Base-by-base conservation (phyloP, 2,113 vertebrate species). In the Heptranchias perlo region DNA sequence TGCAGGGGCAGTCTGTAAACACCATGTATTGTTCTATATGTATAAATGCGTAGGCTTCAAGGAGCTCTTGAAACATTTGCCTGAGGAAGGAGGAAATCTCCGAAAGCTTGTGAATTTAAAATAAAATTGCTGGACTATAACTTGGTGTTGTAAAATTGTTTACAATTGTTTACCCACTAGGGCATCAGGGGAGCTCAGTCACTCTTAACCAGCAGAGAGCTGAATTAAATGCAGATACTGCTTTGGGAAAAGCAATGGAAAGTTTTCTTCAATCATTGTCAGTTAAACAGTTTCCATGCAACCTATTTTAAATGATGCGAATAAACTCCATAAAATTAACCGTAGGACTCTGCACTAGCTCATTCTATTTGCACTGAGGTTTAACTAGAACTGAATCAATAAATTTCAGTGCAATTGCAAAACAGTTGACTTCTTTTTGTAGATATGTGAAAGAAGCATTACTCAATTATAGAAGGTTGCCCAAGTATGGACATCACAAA, bases 301-400 rank as follows among this genome's bases (percentile, higher is more conserved):
- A n/a, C 58, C 35, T 8, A 62, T 62, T 62, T 93, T 64, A 93
- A 18, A 93, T 58, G 11, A 35, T 61, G 8, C 58, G 35, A 92
- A 92, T 39, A 61, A 92, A 61, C 54, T 16, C 14, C 7, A 18
- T 18, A 92, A 93, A 62, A 44, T 23, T 89, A 89, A 54, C 25
- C 69, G 3, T 23, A 23, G 16, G 54, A 3, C 4, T 93, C 39
- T 35, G 58, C 58, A 64, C 16, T 64, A 6, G 8, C 35, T 23
- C 35, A 93, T 93, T 39, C 35, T 62, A 16, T 16, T 39, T 62
- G 54, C 18, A 39, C 39, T n/a, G 35, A 44, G 39, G 16, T 7
- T 92, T 92, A 62, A 92, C 89, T 62, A 93, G 52, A 54, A 87
- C 28, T 16, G 52, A 93, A 93, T 93, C 35, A 62, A 62, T 93